Conservation (phyloP, 2,888 invertebrate species). For the Aproaerema taeniolella region DNA sequence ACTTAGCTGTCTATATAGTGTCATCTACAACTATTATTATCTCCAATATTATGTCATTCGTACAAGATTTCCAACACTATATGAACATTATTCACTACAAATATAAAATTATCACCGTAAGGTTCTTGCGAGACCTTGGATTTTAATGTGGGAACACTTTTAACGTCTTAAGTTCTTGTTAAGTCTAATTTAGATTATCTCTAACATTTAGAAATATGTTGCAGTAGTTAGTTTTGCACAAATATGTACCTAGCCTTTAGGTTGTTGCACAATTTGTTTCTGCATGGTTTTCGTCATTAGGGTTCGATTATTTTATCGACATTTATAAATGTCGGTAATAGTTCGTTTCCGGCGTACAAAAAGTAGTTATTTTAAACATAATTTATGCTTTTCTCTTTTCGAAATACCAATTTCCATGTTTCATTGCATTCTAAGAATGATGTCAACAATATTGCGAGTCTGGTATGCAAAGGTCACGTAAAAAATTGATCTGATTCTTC, state of each 20-base stretch:
- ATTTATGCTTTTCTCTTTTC: no score
- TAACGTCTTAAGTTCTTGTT: constrained; percentile 39
- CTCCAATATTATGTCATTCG: constrained; percentile 6
- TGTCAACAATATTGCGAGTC: constrained; percentile 24
- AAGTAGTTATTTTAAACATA: no score
- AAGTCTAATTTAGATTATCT: constrained; percentile 55
- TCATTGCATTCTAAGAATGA: constrained; percentile 10
- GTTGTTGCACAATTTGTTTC: constrained; percentile 24
- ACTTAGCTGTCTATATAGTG: constrained; percentile 33
- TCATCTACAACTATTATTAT: constrained; percentile 28
- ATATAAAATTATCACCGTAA: no score
- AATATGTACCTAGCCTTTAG: constrained; percentile 29
- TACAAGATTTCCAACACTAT: constrained; percentile 5
- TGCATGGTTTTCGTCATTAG: constrained; percentile 19
- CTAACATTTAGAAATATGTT: constrained; percentile 37
- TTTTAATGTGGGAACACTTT: constrained; percentile 60
- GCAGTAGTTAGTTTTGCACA: constrained; percentile 36
- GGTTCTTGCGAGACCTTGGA: constrained; percentile 39
- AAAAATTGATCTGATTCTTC: constrained; percentile 54
- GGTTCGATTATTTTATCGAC: constrained; percentile 2
- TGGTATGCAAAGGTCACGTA: constrained; percentile 47
- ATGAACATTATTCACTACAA: no score
- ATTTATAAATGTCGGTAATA: neutral
- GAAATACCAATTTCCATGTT: constrained; percentile 3
- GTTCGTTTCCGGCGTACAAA: no score